Evolutionary conservation across 1,140 invertebrate genomes (phyloP).

Genomic region (Alviniconcha marisindica): DNA sequence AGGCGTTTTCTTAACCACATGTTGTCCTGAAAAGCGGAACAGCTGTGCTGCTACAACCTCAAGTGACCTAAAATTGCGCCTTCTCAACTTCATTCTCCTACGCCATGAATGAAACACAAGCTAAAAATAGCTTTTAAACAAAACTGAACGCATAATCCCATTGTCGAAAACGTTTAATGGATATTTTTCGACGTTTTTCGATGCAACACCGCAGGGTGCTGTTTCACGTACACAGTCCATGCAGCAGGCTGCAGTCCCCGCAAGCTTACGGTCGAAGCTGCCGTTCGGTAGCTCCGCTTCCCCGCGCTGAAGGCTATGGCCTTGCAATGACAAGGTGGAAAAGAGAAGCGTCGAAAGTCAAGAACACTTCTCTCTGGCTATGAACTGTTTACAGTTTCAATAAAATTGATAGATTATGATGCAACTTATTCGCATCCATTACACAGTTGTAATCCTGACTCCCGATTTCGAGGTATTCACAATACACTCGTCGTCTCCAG

Average conservation of each 20-base stretch:
- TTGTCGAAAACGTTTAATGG: background rate
- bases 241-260: background rate
- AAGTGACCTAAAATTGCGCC: slow-evolving; percentile 66
- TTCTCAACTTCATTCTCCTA: slow-evolving; percentile 65
- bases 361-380: no score
- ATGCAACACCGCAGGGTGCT: slow-evolving; percentile 31
- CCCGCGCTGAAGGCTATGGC: background rate
- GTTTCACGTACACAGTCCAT: background rate
- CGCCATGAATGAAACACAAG: slow-evolving; percentile 67
- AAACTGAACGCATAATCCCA: background rate
- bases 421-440: background rate
- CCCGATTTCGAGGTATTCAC: background rate
- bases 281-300: background rate
- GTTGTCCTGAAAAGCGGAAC: background rate
- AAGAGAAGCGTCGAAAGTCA: slow-evolving; percentile 21
- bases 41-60: background rate
- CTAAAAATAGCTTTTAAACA: slow-evolving; percentile 56
- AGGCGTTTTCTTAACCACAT: no score
- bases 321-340: background rate
- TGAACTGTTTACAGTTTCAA: background rate
- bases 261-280: background rate
- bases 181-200: background rate
- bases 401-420: background rate
- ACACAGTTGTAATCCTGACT: background rate
- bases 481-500: background rate